Evolutionary conservation across 2,113 vertebrate species (phyloP), one percentile per base, ranked within the genome.

Genomic region (Nothoprocta perdicaria): DNA sequence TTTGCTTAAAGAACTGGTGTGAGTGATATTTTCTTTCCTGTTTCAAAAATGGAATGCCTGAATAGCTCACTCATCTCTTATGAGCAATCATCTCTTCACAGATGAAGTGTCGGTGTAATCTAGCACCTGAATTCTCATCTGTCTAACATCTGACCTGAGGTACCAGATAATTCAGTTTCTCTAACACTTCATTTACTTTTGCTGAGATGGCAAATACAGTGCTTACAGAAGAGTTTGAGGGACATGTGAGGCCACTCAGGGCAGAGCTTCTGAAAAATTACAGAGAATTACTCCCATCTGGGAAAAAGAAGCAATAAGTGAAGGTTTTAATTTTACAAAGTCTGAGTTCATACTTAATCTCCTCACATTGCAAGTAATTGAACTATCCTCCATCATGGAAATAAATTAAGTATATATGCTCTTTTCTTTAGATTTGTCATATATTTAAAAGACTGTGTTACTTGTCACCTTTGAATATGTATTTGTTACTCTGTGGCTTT

Each of bases 121-220:
- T 60, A 80, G 31, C 33, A 85, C 80, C 61, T 79, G 73, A 95
- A n/a, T 11, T 79, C 35, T 69, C 76, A 89, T 76, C 62, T 61
- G 43, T 15, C 38, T 60, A 81, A 10, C 43, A 13, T 79, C 75
- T 94, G 53, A 62, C 74, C 35, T 0, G 5, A 73, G n/a, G 19
- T 63, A 53, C 19, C 3, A 55, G 10, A n/a, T 73, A 78, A 80
- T 78, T 86, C 40, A 66, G 7, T 79, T 40, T 53, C 40, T 45
- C 33, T 45, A 41, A 62, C 10, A 52, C 15, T 40, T 53, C n/a
- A 41, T n/a, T 88, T 38, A 53, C 50, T 88, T 88, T 33, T 41
- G 43, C 10, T 75, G 80, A 41, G 40, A 73, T 17, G 73, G 55
- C 68, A 88, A 60, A 72, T 29, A 15, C 0, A 0, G 43, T 65